Conservation (phyloP, 2,113 vertebrate genomes). For the Alligator sinensis region DNA sequence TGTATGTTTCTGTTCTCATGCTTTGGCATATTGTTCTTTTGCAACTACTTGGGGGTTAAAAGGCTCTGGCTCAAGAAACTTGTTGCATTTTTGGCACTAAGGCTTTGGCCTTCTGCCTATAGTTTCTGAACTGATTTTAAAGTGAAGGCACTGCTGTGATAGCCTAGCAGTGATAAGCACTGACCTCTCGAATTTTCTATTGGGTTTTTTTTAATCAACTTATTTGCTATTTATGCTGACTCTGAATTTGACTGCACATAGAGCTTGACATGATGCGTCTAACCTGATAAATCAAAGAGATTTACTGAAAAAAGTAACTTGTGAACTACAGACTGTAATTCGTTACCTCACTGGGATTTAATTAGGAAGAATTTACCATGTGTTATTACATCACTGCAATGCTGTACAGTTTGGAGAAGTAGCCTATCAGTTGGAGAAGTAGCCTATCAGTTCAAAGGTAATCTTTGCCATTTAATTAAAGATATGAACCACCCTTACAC, state of each 20-base stretch:
- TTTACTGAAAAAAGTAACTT: background rate
- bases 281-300: background rate
- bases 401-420: background rate
- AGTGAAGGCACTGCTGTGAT: background rate
- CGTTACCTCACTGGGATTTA: background rate
- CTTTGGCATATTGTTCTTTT: background rate
- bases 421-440: background rate
- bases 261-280: background rate
- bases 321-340: slow-evolving; percentile 3
- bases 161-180: background rate
- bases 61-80: background rate
- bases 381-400: background rate
- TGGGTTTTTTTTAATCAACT: background rate
- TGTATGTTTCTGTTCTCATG: background rate
- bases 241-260: background rate
- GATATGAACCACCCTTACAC: background rate
- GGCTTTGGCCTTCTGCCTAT: background rate
- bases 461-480: background rate
- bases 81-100: background rate
- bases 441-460: background rate
- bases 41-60: background rate
- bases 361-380: background rate
- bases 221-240: background rate
- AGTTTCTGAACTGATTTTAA: background rate
- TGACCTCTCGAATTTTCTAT: background rate